These are phyloP conservation scores for Theristicus caerulescens DNA, from an alignment of 2,113 vertebrate species.

Conservation along the genomic window DNA sequence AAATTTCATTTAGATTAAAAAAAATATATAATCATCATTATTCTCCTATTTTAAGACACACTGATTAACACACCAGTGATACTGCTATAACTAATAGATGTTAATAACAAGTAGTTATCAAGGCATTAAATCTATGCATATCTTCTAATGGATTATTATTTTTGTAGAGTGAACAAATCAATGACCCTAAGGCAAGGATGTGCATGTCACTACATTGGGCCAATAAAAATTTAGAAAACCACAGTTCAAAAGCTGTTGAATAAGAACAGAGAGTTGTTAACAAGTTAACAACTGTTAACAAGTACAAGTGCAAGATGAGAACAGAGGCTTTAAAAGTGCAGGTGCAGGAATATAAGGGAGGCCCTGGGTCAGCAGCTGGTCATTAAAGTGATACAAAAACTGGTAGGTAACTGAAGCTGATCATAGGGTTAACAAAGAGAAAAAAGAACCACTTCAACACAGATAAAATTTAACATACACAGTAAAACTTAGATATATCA, in stretches of 20 bases:
- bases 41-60: background rate
- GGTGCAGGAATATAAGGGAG: background rate
- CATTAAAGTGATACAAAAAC: background rate
- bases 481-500: background rate
- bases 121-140: background rate
- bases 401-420: background rate
- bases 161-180: background rate
- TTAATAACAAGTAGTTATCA: background rate
- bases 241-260: background rate
- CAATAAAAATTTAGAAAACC: background rate
- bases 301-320: background rate
- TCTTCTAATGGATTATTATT: background rate
- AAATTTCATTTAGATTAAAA: background rate
- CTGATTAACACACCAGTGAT: background rate
- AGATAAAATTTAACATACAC: background rate
- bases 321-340: background rate
- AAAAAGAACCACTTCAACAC: background rate
- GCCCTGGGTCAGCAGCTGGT: background rate
- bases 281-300: background rate
- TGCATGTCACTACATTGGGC: background rate
- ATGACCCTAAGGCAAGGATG: background rate
- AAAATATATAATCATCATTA: background rate
- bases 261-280: background rate
- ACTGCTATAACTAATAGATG: background rate
- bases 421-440: background rate